Percentiles rank a stretch among this genome's conserved stretches.
These are phyloP conservation scores for Eurosta solidaginis DNA, from an alignment of 1,140 invertebrate genomes.

Conservation along the genomic window DNA sequence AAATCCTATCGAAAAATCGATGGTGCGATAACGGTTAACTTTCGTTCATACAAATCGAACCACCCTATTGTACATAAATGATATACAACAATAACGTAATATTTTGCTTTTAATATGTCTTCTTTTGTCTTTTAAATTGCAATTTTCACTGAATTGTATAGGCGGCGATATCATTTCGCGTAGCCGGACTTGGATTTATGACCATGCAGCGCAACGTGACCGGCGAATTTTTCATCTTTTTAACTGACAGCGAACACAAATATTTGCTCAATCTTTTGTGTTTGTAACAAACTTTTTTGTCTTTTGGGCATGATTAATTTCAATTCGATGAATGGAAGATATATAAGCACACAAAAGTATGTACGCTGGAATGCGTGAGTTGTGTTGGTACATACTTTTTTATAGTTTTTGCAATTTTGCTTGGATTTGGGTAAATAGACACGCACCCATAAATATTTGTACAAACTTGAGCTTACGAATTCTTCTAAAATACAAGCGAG, in stretches of 20 bases:
- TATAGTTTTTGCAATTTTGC: too few species aligned
- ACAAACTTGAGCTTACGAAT: too few species aligned
- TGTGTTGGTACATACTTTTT: too few species aligned
- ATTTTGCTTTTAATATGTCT: background rate
- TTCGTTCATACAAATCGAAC: background rate
- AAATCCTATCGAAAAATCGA: too few species aligned
- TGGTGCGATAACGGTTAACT: too few species aligned
- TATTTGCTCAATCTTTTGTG: background rate
- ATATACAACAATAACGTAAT: background rate
- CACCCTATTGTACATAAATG: too few species aligned
- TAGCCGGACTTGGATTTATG: background rate
- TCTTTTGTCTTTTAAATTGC: background rate
- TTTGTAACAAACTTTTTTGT: background rate
- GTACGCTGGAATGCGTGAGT: too few species aligned
- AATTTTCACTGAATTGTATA: background rate
- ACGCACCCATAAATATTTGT: too few species aligned
- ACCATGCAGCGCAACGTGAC: background rate
- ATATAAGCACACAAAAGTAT: too few species aligned
- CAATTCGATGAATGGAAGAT: background rate
- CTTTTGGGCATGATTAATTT: background rate
- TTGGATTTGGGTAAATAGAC: too few species aligned
- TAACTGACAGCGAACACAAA: too few species aligned
- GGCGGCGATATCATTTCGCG: background rate
- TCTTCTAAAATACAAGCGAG: too few species aligned
- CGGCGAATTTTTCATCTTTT: conserved; percentile 13